Conservation (phyloP, 2,888 invertebrate genomes). For the Noctuana brunneofusca region DNA sequence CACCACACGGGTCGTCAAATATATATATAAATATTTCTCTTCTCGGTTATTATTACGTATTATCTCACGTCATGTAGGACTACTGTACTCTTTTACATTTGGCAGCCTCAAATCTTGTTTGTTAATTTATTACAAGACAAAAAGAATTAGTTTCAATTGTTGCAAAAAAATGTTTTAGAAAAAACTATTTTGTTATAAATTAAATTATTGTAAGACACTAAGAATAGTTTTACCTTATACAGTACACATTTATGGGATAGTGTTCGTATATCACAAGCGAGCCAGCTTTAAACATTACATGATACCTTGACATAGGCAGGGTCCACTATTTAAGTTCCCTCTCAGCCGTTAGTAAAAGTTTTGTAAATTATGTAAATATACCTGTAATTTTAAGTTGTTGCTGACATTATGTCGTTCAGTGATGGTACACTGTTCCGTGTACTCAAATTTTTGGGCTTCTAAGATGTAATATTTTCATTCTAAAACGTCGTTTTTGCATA, state of each 20-base stretch:
- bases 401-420: slow-evolving; percentile 8
- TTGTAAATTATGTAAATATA: slow-evolving; percentile 32
- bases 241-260: neutral
- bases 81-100: no score
- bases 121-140: no score
- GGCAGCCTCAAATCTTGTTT: no score
- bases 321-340: slow-evolving; percentile 13
- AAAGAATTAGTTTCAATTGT: no score
- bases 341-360: slow-evolving; percentile 13
- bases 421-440: slow-evolving; percentile 6
- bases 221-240: neutral
- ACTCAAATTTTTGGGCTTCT: slow-evolving; percentile 6
- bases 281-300: slow-evolving; percentile 1
- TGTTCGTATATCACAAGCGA: neutral
- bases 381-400: slow-evolving; percentile 26
- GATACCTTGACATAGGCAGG: neutral
- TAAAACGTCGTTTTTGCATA: neutral
- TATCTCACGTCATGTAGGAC: no score
- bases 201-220: no score
- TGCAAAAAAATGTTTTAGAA: no score
- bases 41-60: no score
- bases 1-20: no score
- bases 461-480: slow-evolving; percentile 3
- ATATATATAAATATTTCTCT: no score
- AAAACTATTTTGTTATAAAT: no score